These are phyloP conservation scores for Ctenochaetus hawaiiensis DNA, from an alignment of 2,797 vertebrate genomes.

Conservation along the genomic window DNA sequence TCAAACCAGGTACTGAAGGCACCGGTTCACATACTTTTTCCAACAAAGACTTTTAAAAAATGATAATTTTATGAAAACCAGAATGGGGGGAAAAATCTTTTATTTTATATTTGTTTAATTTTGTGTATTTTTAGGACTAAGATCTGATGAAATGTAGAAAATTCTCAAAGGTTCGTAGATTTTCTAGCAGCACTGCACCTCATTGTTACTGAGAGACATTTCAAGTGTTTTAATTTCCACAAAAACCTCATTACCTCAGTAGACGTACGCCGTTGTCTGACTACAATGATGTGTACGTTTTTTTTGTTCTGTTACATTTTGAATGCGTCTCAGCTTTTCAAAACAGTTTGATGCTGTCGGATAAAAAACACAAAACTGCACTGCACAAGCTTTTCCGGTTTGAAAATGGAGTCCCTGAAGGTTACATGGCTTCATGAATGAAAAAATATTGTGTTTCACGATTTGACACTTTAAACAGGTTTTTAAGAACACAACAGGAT, in stretches of 20 bases:
- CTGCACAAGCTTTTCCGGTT: slow-evolving; percentile 30
- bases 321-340: slow-evolving; percentile 22
- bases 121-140: no score
- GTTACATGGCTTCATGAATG: background rate
- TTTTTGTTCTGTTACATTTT: background rate
- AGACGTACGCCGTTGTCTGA: slow-evolving; percentile 19
- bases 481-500: no score
- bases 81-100: no score
- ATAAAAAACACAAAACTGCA: slow-evolving; percentile 35
- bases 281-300: slow-evolving; percentile 36
- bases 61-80: no score
- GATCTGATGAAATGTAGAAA: no score
- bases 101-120: no score
- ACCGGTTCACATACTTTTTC: no score
- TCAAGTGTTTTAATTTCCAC: slow-evolving; percentile 36
- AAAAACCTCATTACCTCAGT: slow-evolving; percentile 78
- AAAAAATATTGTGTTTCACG: background rate
- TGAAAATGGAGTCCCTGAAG: background rate
- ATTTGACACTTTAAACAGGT: background rate
- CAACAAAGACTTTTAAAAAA: no score
- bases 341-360: slow-evolving; percentile 18
- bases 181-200: slow-evolving; percentile 47
- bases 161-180: no score
- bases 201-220: slow-evolving; percentile 34
- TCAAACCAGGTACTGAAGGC: no score